Evolutionary conservation across 2,888 invertebrate species (phyloP), one percentile per base, ranked within the genome.

Genomic region (Tinea trinotella): DNA sequence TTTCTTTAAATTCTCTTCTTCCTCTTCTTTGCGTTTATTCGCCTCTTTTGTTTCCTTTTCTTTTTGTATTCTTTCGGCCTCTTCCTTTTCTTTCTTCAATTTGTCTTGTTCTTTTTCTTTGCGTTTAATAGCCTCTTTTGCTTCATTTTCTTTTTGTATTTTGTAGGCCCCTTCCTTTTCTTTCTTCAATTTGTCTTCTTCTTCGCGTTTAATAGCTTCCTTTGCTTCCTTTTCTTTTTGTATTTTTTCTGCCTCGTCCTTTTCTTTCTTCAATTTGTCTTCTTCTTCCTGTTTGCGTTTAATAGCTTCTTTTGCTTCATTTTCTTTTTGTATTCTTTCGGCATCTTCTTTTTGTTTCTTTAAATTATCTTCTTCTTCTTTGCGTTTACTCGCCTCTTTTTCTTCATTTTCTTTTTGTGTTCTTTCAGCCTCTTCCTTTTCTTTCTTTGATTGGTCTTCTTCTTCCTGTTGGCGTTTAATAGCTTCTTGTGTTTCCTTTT

Each of bases 401-500:
- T n/a, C n/a, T n/a, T n/a, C n/a, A n/a, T n/a, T n/a, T n/a, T 24
- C 30, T 60, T 58, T 34, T 59, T 54, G 24, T 54, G 53, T 53
- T 60, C 59, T 24, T 36, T 10, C 6, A n/a, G 34, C 62, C 52
- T 56, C 61, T 57, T 30, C 54, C 55, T 54, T 61, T 18, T 40
- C 53, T 54, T 53, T 57, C 57, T 56, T 58, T 40, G 13, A 40
- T 12, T 12, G n/a, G 2, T 6, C 13, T 6, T 54, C 40, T 56
- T 58, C 56, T 55, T 56, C 57, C 52, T 56, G 56, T 52, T 54
- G 59, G 9, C 62, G 58, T 52, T 36, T 56, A 19, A 59, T 58
- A 20, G 60, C 61, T 13, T 61, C 57, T 46, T 59, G 30, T 59
- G n/a, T n/a, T n/a, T n/a, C n/a, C n/a, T n/a, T n/a, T n/a, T n/a